Evolutionary conservation across 2,113 vertebrate genomes (phyloP).

Genomic region (Callipepla squamata): DNA sequence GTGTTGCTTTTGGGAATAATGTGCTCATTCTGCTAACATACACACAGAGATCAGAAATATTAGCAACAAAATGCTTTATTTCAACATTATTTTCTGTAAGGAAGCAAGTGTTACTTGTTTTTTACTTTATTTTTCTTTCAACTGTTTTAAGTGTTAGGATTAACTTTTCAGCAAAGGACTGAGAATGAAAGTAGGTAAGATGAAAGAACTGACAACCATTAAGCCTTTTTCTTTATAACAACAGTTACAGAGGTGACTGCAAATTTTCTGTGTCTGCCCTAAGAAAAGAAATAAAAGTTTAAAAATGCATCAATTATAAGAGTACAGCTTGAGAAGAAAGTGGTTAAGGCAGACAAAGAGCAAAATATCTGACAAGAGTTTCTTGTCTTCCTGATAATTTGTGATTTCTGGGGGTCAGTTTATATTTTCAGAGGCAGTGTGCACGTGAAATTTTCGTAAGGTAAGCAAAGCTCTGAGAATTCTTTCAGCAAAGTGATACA

Average conservation of each 20-base stretch:
- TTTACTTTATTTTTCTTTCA: neutral
- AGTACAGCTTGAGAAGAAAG: neutral
- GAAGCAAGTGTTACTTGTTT: neutral
- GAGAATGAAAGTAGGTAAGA: neutral
- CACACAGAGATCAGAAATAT: rapidly evolving
- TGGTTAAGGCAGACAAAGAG: neutral
- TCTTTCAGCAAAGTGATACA: neutral
- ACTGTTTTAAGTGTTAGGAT: neutral
- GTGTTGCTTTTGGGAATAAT: neutral
- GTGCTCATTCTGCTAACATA: neutral
- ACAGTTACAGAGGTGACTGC: neutral
- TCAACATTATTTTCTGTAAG: neutral
- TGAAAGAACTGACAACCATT: neutral
- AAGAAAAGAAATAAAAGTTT: neutral
- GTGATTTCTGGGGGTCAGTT: neutral
- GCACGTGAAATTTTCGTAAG: neutral
- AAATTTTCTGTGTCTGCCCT: neutral
- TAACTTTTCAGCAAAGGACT: neutral
- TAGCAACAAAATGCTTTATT: neutral
- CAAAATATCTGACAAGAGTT: neutral
- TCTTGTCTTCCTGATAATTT: neutral
- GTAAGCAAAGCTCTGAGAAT: neutral
- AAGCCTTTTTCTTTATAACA: neutral
- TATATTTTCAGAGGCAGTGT: neutral
- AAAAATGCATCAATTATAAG: neutral